These are phyloP conservation scores for Strigops habroptila DNA, from an alignment of 2,113 vertebrate genomes.

Conservation along the genomic window DNA sequence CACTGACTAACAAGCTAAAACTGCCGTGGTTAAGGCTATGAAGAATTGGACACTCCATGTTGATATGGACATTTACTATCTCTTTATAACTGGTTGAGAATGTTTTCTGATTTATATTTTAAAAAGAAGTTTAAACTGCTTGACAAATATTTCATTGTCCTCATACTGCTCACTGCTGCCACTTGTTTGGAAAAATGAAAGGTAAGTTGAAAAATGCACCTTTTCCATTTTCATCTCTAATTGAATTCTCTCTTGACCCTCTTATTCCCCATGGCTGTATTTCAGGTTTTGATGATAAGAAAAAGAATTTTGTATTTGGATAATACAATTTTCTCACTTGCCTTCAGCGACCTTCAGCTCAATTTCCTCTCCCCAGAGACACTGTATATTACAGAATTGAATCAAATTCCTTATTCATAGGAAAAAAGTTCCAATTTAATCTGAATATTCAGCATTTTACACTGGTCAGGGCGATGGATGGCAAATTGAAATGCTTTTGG, in stretches of 20 bases:
- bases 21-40: not conserved
- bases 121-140: not conserved
- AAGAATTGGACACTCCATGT: not conserved
- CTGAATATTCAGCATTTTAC: conserved; percentile 77
- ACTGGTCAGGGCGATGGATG: conserved; percentile 76
- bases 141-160: conserved; percentile 61
- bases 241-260: conserved; percentile 74
- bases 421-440: conserved; percentile 77
- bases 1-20: not conserved
- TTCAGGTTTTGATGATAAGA: conserved; percentile 73
- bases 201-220: conserved; percentile 69
- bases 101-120: not conserved
- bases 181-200: conserved; percentile 71
- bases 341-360: conserved; percentile 78
- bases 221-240: conserved; percentile 75
- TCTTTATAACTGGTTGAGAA: not conserved
- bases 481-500: conserved; percentile 73
- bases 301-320: conserved; percentile 77
- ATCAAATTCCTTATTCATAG: conserved; percentile 79
- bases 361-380: conserved; percentile 77
- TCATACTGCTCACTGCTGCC: conserved; percentile 12
- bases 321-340: conserved; percentile 79
- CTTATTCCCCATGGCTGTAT: conserved; percentile 66
- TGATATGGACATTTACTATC: not conserved
- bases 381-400: conserved; percentile 71